These are phyloP conservation scores for Macrosiphum euphorbiae DNA, from an alignment of 2,888 invertebrate genomes.

Conservation along the genomic window DNA sequence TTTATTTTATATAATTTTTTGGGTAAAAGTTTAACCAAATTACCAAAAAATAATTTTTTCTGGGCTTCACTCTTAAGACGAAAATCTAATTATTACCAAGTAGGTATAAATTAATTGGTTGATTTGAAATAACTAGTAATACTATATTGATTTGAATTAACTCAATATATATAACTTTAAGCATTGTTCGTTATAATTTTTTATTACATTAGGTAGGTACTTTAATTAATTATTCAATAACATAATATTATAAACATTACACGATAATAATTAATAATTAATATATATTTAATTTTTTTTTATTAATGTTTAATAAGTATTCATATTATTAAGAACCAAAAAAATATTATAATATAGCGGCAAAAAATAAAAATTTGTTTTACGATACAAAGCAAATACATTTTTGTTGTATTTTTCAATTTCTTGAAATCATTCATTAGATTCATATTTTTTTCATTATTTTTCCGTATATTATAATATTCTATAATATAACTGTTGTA, in stretches of 20 bases:
- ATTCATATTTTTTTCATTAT: not conserved
- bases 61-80: not conserved
- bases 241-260: not conserved
- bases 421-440: not conserved
- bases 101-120: not conserved
- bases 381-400: too few species aligned
- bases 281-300: not conserved
- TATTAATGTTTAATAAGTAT: too few species aligned
- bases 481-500: not conserved
- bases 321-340: too few species aligned
- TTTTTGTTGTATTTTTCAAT: not conserved
- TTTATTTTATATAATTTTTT: not conserved
- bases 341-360: too few species aligned
- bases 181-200: not conserved
- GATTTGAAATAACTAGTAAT: too few species aligned
- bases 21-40: not conserved
- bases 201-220: not conserved
- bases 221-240: too few species aligned
- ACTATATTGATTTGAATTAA: not conserved
- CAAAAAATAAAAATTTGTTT: too few species aligned
- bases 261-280: not conserved
- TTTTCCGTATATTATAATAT: not conserved
- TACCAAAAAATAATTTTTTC: not conserved
- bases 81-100: not conserved
- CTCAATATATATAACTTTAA: not conserved